Percentiles rank a stretch among this genome's conserved stretches.
Evolutionary conservation across 2,888 invertebrate genomes (phyloP).

Genomic region (Microplitis manilae): DNA sequence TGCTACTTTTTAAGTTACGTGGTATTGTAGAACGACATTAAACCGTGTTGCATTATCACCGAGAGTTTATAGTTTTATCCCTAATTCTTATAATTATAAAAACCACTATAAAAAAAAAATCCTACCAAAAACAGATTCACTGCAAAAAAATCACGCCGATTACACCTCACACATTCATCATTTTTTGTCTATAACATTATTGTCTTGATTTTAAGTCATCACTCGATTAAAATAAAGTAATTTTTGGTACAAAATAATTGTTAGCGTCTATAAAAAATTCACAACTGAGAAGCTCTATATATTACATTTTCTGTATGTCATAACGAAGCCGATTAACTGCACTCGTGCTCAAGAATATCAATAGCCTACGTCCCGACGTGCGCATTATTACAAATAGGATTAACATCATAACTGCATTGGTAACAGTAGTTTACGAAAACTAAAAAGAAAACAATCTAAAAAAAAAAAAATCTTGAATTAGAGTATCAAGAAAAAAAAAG

Average conservation of each 20-base stretch:
- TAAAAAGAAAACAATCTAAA: not conserved
- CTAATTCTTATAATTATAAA: too few species aligned
- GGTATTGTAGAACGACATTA: too few species aligned
- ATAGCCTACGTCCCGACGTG: slow-evolving; percentile 27
- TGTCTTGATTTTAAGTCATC: not conserved
- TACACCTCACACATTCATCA: too few species aligned
- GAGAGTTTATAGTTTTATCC: too few species aligned
- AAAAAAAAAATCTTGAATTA: slow-evolving; percentile 28
- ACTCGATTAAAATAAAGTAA: not conserved
- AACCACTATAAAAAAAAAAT: too few species aligned
- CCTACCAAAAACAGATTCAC: too few species aligned
- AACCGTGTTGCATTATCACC: too few species aligned
- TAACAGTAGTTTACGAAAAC: not conserved
- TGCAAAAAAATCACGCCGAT: not conserved
- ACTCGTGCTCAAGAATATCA: slow-evolving; percentile 31
- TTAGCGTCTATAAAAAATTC: not conserved
- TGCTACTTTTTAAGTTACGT: too few species aligned
- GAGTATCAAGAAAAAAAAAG: slow-evolving; percentile 30
- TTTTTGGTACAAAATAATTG: not conserved
- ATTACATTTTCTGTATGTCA: not conserved
- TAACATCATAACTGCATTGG: slow-evolving; percentile 50
- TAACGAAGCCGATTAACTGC: slow-evolving; percentile 48
- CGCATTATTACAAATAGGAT: slow-evolving; percentile 54
- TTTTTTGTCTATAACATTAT: too few species aligned
- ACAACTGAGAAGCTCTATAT: slow-evolving; percentile 3